A percentile compares a stretch with the other conserved stretches of the same genome.
These are phyloP conservation scores for Puffinus mauretanicus DNA, from an alignment of 2,113 vertebrate species.

Conservation along the genomic window DNA sequence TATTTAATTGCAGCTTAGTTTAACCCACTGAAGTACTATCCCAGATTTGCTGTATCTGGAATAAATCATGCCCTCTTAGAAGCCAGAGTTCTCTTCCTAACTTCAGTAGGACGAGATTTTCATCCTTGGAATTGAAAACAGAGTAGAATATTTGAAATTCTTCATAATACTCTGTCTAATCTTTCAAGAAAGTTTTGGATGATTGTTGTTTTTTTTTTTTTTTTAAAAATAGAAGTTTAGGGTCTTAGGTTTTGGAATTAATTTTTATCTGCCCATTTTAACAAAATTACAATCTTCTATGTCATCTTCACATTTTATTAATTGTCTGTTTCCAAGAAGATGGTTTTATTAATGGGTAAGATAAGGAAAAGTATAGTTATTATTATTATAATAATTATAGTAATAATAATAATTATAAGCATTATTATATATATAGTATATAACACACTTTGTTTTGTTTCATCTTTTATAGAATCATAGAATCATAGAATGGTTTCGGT, in stretches of 20 bases:
- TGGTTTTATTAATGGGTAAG: not conserved
- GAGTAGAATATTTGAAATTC: not conserved
- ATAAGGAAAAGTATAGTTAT: not conserved
- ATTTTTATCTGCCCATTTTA: not conserved
- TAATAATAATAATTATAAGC: too few relatives aligned
- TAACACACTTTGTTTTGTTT: too few relatives aligned
- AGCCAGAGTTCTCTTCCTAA: not conserved
- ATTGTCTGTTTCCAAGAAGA: not conserved
- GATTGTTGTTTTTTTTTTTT: not conserved
- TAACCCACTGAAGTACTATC: not conserved
- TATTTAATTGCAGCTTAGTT: not conserved
- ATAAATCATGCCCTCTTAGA: not conserved
- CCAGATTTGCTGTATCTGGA: not conserved
- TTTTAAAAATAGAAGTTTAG: not conserved
- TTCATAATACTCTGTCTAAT: not conserved
- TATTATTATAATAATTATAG: not conserved
- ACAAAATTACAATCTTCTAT: not conserved
- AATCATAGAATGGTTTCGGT: too few relatives aligned
- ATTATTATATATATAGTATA: too few relatives aligned
- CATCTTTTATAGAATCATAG: too few relatives aligned
- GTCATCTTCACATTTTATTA: not conserved
- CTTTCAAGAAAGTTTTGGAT: not conserved
- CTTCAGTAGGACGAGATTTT: not conserved
- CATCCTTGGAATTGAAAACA: not conserved
- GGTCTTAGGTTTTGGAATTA: not conserved